These are phyloP conservation scores for Drosophila birchii DNA, from an alignment of 2,888 invertebrate species.

Conservation along the genomic window DNA sequence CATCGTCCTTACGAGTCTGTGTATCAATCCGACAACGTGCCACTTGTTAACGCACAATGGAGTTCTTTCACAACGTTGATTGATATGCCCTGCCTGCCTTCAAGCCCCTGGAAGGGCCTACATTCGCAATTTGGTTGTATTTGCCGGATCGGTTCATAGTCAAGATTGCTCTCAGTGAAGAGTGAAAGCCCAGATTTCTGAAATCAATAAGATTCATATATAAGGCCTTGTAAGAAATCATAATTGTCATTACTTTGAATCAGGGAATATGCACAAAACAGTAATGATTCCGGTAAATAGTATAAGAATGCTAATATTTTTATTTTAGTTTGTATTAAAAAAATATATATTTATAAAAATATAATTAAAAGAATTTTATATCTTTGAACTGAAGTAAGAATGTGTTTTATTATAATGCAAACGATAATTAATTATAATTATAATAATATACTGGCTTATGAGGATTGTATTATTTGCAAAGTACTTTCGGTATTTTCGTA, in stretches of 20 bases:
- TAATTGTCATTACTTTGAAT: neutral
- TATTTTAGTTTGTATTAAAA: no score
- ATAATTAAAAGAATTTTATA: no score
- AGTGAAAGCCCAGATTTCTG: neutral
- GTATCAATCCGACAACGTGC: constrained; percentile 71
- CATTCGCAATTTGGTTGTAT: constrained; percentile 10
- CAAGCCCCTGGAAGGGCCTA: neutral
- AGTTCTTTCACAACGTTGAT: constrained; percentile 63
- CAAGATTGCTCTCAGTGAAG: neutral
- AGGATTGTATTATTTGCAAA: neutral
- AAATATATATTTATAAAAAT: no score
- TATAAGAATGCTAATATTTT: neutral
- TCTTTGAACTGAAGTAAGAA: neutral
- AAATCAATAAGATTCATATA: neutral
- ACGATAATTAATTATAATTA: neutral
- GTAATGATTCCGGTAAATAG: neutral
- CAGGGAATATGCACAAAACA: neutral
- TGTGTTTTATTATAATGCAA: neutral
- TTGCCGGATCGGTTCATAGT: constrained; percentile 2
- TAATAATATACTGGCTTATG: no score
- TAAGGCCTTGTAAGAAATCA: neutral
- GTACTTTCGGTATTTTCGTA: no score
- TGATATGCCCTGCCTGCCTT: constrained; percentile 53
- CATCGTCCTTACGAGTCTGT: constrained; percentile 25
- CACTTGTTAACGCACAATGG: constrained; percentile 76